A percentile compares a stretch with the other conserved stretches of the same genome.
phyloP scores from a whole-genome alignment of 2,797 vertebrate species.

The Merluccius polli region DNA sequence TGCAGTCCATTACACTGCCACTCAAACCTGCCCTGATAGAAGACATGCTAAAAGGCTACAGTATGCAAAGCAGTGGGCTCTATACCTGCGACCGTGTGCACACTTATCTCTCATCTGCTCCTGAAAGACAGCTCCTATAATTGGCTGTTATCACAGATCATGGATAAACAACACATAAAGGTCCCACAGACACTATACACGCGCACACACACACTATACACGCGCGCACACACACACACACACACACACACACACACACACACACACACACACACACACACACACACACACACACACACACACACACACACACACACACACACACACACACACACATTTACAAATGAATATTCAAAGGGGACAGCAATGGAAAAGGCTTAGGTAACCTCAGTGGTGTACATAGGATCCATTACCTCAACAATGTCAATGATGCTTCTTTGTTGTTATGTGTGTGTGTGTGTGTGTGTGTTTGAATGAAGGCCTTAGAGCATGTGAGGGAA shows the following conservation, averaged over 20 bases:
- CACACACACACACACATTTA: slow-evolving; percentile 37
- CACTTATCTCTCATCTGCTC: slow-evolving; percentile 36
- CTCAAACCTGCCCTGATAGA: slow-evolving; percentile 8
- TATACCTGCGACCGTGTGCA: slow-evolving; percentile 31
- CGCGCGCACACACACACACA: background rate
- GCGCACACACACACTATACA: slow-evolving; percentile 9
- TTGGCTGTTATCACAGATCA: slow-evolving; percentile 49
- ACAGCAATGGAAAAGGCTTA: slow-evolving; percentile 54
- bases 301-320: slow-evolving; percentile 29
- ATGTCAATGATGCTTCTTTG: slow-evolving; percentile 35
- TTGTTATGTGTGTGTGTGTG: slow-evolving; percentile 10
- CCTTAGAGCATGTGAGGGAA: slow-evolving; percentile 29
- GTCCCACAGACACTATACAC: slow-evolving; percentile 13
- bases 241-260: slow-evolving; percentile 18
- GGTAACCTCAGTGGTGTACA: background rate
- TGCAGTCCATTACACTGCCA: slow-evolving; percentile 18
- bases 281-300: background rate
- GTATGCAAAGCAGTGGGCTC: slow-evolving; percentile 45
- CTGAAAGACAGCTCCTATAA: slow-evolving; percentile 49
- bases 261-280: background rate
- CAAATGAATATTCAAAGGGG: slow-evolving; percentile 57
- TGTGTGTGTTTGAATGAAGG: slow-evolving; percentile 4
- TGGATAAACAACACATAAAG: slow-evolving; percentile 34
- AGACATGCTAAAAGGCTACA: slow-evolving; percentile 17
- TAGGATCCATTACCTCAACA: slow-evolving; percentile 52